phyloP scores from a whole-genome alignment of 2,113 vertebrate species.

The Cepphus grylle region DNA sequence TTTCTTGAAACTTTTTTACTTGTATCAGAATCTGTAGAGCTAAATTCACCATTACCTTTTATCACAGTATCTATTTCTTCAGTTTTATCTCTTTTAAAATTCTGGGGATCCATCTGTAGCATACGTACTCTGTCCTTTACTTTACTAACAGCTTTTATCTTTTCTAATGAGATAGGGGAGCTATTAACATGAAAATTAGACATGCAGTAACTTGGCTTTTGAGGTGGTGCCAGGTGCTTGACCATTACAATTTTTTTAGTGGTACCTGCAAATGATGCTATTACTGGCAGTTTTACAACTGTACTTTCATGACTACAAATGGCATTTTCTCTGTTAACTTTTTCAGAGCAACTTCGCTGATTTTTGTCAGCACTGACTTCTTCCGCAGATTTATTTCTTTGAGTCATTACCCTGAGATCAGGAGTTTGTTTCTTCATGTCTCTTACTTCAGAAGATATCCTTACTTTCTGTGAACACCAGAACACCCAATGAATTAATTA shows the following conservation, averaged over 20 bases:
- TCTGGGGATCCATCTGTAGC: background rate
- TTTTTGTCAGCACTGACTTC: background rate
- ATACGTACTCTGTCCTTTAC: background rate
- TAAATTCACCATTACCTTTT: background rate
- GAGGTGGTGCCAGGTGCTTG: conserved; percentile 14
- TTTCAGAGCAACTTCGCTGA: background rate
- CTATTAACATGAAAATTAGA: background rate
- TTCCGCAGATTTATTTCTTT: background rate
- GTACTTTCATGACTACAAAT: background rate
- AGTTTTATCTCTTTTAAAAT: background rate
- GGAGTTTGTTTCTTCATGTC: background rate
- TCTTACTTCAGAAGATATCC: background rate
- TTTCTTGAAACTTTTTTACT: background rate
- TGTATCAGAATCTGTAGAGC: background rate
- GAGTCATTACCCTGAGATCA: background rate
- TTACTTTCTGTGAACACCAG: background rate
- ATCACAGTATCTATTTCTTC: background rate
- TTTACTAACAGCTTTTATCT: background rate
- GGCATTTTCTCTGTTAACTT: background rate
- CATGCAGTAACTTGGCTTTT: background rate
- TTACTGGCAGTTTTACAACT: conserved; percentile 53
- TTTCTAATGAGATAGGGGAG: background rate
- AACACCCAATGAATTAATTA: conserved; percentile 1
- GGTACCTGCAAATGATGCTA: conserved; percentile 62
- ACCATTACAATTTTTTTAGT: conserved; percentile 29